Evolutionary conservation across 2,888 invertebrate genomes (phyloP), one percentile per base, ranked within the genome.

Genomic region (Synanthedon vespiformis): DNA sequence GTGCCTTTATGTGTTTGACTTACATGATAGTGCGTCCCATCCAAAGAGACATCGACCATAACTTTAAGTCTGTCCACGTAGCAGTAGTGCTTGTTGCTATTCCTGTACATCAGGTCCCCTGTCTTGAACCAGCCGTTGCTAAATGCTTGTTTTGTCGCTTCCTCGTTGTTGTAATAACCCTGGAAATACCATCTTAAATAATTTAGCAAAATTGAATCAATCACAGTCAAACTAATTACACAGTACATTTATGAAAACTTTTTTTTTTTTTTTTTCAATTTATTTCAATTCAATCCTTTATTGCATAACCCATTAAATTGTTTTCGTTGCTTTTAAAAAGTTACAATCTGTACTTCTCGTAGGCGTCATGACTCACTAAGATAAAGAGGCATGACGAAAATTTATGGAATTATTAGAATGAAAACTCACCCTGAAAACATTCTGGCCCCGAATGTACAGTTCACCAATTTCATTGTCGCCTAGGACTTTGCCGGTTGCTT

Each of bases 121-220:
- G 72, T 61, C n/a, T 67, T 72, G 14, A 71, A n/a, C 72, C 71
- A 78, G 3, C 69, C 71, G n/a, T 61, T 60, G 40, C 57, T 55
- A 52, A 61, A 62, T 3, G 58, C 55, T 8, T 48, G 48, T 8
- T 40, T 48, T 5, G 63, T 61, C 12, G 52, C 53, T 48, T 56
- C 55, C 10, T 56, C 53, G 73, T 58, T 73, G 71, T 50, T 70
- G 56, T 72, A 77, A 61, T 65, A 77, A 65, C 49, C 51, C 61
- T 61, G 40, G 13, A 44, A 44, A 44, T 34, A 34, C 8, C 27
- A 8, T 34, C 27, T n/a, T n/a, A 34, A 8, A 8, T 8, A 22
- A 22, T 22, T 22, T 34, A 34, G 27, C 27, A 34, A 8, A 34
- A 34, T 34, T 16, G 16, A 16, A 16, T 16, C 16, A 16, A 16